phyloP scores from a whole-genome alignment of 2,113 vertebrate genomes.

The Stomatorhinus ivindoensis region DNA sequence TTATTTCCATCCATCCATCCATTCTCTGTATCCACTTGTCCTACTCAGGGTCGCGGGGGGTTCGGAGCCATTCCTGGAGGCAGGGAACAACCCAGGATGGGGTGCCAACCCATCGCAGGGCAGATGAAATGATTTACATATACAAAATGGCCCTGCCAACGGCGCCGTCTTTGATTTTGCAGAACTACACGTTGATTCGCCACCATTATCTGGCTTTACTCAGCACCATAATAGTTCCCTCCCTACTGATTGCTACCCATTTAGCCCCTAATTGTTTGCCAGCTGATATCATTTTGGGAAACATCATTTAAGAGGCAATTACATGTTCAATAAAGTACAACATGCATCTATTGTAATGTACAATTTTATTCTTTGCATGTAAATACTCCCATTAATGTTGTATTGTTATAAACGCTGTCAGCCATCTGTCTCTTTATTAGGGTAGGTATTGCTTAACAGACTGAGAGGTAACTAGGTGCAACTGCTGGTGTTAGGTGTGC shows the following conservation, averaged over 20 bases:
- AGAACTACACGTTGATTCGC: too few species aligned
- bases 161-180: too few species aligned
- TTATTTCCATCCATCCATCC: not conserved
- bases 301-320: not conserved
- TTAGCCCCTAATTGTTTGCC: not conserved
- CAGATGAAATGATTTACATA: not conserved
- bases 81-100: not conserved
- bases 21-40: not conserved
- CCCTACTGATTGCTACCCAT: not conserved
- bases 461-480: not conserved
- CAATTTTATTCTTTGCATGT: not conserved
- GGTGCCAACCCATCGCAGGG: not conserved
- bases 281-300: not conserved
- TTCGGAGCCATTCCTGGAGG: not conserved
- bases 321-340: not conserved
- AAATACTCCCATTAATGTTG: not conserved
- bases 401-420: not conserved
- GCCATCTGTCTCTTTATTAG: not conserved
- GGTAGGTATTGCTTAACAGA: not conserved
- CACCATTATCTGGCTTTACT: not conserved
- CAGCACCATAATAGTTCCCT: not conserved
- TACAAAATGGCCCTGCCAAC: not conserved
- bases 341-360: not conserved
- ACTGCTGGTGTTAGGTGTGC: not conserved
- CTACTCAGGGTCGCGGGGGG: not conserved